phyloP scores from a whole-genome alignment of 2,797 vertebrate genomes.

The Florisuga fusca region DNA sequence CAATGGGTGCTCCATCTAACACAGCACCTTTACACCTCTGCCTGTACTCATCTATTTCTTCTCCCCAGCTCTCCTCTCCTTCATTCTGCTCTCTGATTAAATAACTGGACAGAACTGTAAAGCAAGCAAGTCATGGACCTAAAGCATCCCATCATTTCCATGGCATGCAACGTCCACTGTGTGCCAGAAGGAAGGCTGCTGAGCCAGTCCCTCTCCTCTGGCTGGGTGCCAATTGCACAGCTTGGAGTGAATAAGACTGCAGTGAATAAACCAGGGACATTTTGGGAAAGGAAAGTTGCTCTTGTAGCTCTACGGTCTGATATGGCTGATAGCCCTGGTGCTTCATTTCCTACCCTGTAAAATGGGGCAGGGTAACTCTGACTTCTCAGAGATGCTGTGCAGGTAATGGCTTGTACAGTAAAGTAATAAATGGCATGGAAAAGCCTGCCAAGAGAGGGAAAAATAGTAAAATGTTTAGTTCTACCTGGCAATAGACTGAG shows the following conservation, averaged over 20 bases:
- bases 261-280: neutral
- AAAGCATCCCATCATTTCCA: neutral
- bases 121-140: neutral
- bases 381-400: neutral
- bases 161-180: fast-evolving
- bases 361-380: neutral
- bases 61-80: no score
- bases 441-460: constrained; percentile 2
- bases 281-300: neutral
- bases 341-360: neutral
- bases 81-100: neutral
- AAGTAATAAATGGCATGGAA: neutral
- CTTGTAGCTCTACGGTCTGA: neutral
- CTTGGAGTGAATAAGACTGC: neutral
- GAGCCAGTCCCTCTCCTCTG: neutral
- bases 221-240: neutral
- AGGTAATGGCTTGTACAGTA: neutral
- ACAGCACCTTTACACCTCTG: neutral
- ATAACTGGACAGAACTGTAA: neutral
- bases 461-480: neutral
- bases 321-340: neutral
- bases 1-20: neutral
- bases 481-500: neutral
- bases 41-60: neutral
- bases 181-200: neutral